Base-by-base conservation (phyloP, 2,888 invertebrate genomes). In the Cerastis rubricosa region DNA sequence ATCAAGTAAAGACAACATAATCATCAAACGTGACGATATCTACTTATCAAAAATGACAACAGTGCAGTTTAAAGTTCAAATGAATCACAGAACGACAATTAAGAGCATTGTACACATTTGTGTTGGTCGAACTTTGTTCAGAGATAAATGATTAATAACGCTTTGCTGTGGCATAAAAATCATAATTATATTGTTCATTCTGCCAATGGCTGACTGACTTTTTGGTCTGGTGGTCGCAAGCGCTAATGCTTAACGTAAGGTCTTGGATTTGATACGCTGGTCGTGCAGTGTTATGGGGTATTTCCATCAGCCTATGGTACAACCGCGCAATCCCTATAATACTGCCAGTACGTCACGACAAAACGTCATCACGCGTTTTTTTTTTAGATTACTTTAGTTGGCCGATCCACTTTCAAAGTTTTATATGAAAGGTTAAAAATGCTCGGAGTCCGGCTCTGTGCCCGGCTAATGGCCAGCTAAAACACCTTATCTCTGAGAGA, bases 51-150 rank as follows among this genome's bases (percentile, higher is more conserved):
- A 35, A 43, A 35, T 5, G 19, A 22, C 7, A 25, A 40, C 78
- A 22, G 66, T 45, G 59, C 35, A 70, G 70, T 63, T 43, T 25
- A 71, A 71, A 74, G 80, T 66, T 63, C 76, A 77, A 67, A 80
- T 83, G 80, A 84, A 64, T 83, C 84, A 84, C 40, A 43, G 14
- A 14, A 35, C 11, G 22, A 45, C 67, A 35, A 71, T 73, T 61
- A 71, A 25, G 22, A 54, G 54, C 68, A 68, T 19, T 65, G 5
- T 64, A 45, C 45, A 54, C 7, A 70, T 51, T 70, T 43, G 69
- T 22, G 25, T 11, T 25, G 35, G 4, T 2, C 47, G 66, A 66
- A 70, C 78, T 71, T 73, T 70, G 78, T 12, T 17, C 54, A 61
- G 19, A 40, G 40, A 40, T 40, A 63, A 35, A 40, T 40, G 12